phyloP scores from a whole-genome alignment of 2,888 invertebrate species.

The Coremacera marginata region DNA sequence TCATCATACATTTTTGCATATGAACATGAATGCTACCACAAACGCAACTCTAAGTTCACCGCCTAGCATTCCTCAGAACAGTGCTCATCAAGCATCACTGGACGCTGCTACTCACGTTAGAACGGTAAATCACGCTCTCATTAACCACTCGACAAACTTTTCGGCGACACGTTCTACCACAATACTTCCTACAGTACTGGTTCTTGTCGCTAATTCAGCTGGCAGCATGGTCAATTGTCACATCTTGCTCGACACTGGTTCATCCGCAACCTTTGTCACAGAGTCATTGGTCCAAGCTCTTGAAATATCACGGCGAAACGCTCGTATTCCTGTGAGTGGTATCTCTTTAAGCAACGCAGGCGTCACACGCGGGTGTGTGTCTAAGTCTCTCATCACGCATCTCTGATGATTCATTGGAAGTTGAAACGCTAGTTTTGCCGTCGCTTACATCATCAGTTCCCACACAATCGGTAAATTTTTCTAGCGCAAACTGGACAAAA shows the following conservation, averaged over 20 bases:
- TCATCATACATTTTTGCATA: neutral
- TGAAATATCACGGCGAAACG: constrained; percentile 11
- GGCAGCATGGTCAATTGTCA: constrained; percentile 16
- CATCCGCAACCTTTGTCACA: constrained; percentile 36
- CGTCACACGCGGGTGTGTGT: constrained; percentile 33
- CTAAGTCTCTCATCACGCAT: constrained; percentile 12
- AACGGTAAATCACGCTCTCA: neutral
- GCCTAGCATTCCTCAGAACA: too few relatives aligned
- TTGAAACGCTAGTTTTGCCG: constrained; percentile 26
- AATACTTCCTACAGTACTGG: constrained; percentile 9
- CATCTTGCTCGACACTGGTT: constrained; percentile 30
- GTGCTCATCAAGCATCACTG: too few relatives aligned
- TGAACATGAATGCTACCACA: neutral
- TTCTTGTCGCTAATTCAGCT: neutral
- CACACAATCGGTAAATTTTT: constrained; percentile 19
- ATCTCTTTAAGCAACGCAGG: constrained; percentile 25
- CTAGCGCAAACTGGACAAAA: constrained; percentile 33
- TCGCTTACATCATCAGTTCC: constrained; percentile 27
- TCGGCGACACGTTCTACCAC: neutral
- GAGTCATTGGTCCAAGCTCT: constrained; percentile 35
- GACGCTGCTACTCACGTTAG: neutral
- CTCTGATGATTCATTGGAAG: neutral
- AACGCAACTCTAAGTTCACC: neutral
- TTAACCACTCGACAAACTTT: neutral
- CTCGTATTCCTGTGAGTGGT: constrained; percentile 26